Conservation (phyloP, 2,888 invertebrate genomes). For the Zele albiditarsus region DNA sequence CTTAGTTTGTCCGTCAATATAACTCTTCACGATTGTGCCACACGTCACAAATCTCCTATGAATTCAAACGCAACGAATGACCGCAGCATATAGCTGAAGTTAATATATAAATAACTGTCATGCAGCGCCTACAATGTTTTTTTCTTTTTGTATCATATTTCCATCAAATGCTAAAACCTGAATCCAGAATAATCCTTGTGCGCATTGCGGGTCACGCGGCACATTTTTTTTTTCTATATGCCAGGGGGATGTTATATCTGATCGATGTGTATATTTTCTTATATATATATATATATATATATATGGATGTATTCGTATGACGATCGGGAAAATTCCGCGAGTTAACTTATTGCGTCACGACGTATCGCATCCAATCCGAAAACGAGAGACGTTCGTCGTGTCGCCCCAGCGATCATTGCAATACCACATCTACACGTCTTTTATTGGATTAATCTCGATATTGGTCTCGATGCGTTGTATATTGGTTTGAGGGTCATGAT, state of each 20-base stretch:
- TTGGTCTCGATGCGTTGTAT: background rate
- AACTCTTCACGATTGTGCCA: constrained; percentile 16
- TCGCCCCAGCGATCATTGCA: background rate
- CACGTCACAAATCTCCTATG: constrained; percentile 26
- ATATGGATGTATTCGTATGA: too few species aligned
- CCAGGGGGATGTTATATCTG: background rate
- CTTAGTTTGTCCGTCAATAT: constrained; percentile 27
- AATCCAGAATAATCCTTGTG: background rate
- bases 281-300: constrained; percentile 9
- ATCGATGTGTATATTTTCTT: background rate
- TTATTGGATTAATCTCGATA: constrained; percentile 14
- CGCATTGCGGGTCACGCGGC: background rate
- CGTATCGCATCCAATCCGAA: background rate
- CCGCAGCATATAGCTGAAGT: constrained; percentile 8
- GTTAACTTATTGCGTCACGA: constrained; percentile 5
- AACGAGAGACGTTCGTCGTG: background rate
- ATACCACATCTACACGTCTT: background rate
- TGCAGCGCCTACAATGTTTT: background rate
- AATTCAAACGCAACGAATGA: constrained; percentile 14
- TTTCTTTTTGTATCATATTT: background rate
- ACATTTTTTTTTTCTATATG: background rate
- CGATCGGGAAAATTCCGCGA: background rate
- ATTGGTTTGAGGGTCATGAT: background rate
- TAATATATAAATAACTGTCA: constrained; percentile 10
- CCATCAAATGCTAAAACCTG: background rate